Evolutionary conservation across 2,113 vertebrate species (phyloP).

Genomic region (Calypte anna): DNA sequence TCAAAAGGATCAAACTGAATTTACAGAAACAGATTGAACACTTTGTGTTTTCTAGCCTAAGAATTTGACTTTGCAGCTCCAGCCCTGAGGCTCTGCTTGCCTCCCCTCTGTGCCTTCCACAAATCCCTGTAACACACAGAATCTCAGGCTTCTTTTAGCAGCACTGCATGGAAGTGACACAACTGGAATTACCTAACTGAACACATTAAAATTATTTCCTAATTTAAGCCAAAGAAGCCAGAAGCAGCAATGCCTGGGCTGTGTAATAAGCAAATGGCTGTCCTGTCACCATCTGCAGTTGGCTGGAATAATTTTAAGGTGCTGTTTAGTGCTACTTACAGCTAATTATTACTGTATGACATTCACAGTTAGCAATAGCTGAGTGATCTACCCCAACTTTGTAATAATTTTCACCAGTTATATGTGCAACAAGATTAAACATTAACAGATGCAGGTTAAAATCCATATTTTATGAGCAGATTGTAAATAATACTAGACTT

Average conservation of each 20-base stretch:
- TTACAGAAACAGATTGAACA: neutral
- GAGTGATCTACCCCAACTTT: neutral
- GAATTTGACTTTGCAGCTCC: neutral
- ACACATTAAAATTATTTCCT: neutral
- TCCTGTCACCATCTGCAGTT: neutral
- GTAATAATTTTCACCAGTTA: neutral
- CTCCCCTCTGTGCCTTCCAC: neutral
- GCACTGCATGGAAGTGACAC: neutral
- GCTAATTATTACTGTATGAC: neutral
- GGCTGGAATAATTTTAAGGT: neutral
- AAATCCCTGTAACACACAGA: neutral
- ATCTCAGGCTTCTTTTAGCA: neutral
- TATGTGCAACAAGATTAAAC: neutral
- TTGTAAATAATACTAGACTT: neutral
- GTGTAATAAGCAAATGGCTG: neutral
- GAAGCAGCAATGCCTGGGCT: neutral
- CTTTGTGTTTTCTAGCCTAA: rapidly evolving
- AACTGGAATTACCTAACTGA: neutral
- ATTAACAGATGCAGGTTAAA: constrained; percentile 49
- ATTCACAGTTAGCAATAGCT: neutral
- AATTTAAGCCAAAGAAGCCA: neutral
- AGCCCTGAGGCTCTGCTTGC: neutral
- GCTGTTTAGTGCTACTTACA: neutral
- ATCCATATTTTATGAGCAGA: constrained; percentile 17
- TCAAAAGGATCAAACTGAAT: neutral